These are phyloP conservation scores for Tenebrosternarchus preto DNA, from an alignment of 2,113 vertebrate genomes.

Conservation along the genomic window DNA sequence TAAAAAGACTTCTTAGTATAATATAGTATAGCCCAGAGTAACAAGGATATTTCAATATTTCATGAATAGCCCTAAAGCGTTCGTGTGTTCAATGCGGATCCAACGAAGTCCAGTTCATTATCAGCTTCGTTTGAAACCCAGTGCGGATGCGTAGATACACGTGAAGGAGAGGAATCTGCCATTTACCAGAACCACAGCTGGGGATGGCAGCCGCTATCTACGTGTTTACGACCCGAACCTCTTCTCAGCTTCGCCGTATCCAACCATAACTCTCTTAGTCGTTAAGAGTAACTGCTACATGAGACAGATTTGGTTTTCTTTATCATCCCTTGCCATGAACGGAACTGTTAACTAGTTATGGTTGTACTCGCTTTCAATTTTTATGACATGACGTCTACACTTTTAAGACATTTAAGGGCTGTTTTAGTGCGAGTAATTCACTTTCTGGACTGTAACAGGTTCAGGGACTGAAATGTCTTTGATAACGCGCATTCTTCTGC, in stretches of 20 bases:
- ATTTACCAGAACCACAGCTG: slow-evolving; percentile 56
- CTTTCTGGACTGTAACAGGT: not conserved
- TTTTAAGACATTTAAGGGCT: too few relatives aligned
- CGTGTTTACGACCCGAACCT: not conserved
- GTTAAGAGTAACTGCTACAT: not conserved
- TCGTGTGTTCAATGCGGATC: too few relatives aligned
- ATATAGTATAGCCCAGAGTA: too few relatives aligned
- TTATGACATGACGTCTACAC: too few relatives aligned
- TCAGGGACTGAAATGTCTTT: slow-evolving; percentile 24
- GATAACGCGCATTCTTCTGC: slow-evolving; percentile 42
- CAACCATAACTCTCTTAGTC: slow-evolving; percentile 12
- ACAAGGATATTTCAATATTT: too few relatives aligned
- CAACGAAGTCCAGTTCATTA: too few relatives aligned
- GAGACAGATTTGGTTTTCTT: not conserved
- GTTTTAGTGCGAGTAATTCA: not conserved
- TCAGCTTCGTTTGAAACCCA: too few relatives aligned
- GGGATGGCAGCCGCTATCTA: slow-evolving; percentile 46
- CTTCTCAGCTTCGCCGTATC: not conserved
- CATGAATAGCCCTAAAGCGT: too few relatives aligned
- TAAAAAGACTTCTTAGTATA: too few relatives aligned
- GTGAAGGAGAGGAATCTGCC: slow-evolving; percentile 32
- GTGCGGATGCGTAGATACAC: slow-evolving; percentile 18
- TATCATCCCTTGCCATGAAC: too few relatives aligned
- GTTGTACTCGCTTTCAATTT: not conserved
- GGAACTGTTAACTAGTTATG: not conserved